Evolutionary conservation across 2,113 vertebrate species (phyloP), one percentile per base, ranked within the genome.

Genomic region (Albula glossodonta): DNA sequence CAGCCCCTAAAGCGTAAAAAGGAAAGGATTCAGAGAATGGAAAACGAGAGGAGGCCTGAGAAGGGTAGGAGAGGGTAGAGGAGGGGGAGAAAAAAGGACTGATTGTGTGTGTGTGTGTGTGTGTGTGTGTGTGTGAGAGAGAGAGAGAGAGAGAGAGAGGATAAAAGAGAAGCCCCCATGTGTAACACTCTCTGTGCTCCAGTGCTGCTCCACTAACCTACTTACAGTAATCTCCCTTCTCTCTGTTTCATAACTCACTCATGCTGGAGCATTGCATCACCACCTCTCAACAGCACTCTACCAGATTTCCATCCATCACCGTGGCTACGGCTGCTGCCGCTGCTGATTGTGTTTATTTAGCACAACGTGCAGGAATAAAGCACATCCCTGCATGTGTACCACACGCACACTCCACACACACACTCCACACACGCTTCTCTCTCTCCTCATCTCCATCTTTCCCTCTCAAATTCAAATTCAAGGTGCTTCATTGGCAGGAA

Each of bases 191-290:
- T 91, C 90, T 87, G 87, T 85, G 63, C 87, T 88, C 87, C 89
- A 86, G 80, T 52, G 82, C 92, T 94, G 94, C 87, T 95, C 94
- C 87, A 96, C 93, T 95, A 95, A 95, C 94, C 95, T 93, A 94
- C 92, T 95, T 95, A 92, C 87, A 89, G 91, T 95, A 94, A 96
- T 95, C 94, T 93, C 91, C 92, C 91, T 92, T 92, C 89, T 91
- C 88, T 87, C 90, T 91, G 93, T 95, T 95, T 96, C 93, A 94
- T 96, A 95, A 95, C 91, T 92, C 48, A 25, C 56, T 19, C 57
- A 92, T 93, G 93, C 93, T 89, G 93, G 90, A 89, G 82, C 86
- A 93, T 95, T 96, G 94, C 94, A 94, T 96, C 94, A 95, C 90
- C 90, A 89, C 85, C 84, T 84, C 89, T 57, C 82, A 41, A 41